Evolutionary conservation across 2,888 invertebrate species (phyloP).

Genomic region (Xylota segnis): DNA sequence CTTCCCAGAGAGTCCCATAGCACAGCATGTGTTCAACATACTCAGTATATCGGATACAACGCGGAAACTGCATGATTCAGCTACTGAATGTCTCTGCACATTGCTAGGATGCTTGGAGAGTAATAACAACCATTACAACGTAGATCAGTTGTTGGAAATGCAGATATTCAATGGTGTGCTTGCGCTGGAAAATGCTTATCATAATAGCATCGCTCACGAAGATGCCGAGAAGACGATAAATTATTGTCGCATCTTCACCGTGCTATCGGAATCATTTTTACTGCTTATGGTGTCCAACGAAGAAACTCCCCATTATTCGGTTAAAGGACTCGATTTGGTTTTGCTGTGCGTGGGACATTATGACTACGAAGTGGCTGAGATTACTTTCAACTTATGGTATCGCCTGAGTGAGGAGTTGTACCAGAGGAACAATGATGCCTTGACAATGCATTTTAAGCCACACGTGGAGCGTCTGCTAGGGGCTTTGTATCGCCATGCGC

Average conservation of each 20-base stretch:
- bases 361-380: constrained; percentile 97
- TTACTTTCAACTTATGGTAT: constrained; percentile 99
- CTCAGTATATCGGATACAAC: constrained; percentile 87
- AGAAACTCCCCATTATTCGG: constrained; percentile 89
- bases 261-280: constrained; percentile 92
- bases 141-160: constrained; percentile 89
- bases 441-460: constrained; percentile 94
- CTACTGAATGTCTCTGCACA: constrained; percentile 95
- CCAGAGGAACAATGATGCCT: constrained; percentile 91
- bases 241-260: constrained; percentile 97
- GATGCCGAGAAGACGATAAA: constrained; percentile 97
- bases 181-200: constrained; percentile 93
- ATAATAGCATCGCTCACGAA: constrained; percentile 95
- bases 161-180: constrained; percentile 93
- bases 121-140: constrained; percentile 86
- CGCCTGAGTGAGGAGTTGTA: constrained; percentile 97
- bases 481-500: constrained; percentile 96
- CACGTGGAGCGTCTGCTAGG: constrained; percentile 96
- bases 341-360: constrained; percentile 97
- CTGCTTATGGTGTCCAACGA: constrained; percentile 91
- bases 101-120: constrained; percentile 93
- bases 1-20: constrained; percentile 90
- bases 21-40: constrained; percentile 90
- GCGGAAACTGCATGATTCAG: constrained; percentile 92
- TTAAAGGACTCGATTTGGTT: constrained; percentile 94